Conservation (phyloP, 2,113 vertebrate species). For the Cheilinus undulatus region DNA sequence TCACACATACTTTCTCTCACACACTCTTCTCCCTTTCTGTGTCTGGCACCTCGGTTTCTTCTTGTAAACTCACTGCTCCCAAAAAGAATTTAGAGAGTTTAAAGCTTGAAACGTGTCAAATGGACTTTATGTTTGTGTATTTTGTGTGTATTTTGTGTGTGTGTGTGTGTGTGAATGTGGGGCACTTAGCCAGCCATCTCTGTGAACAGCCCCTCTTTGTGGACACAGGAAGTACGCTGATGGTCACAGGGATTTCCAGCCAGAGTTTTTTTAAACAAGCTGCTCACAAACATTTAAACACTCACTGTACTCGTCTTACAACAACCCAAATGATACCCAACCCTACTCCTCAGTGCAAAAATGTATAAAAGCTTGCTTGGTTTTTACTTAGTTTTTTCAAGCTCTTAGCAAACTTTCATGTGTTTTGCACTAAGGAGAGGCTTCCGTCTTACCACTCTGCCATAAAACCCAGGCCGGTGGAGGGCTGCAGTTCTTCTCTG, state of each 20-base stretch:
- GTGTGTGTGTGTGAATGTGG: background rate
- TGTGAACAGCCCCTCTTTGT: slow-evolving; percentile 80
- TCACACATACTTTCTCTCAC: slow-evolving; percentile 1
- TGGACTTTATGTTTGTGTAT: slow-evolving; percentile 4
- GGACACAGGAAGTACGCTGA: slow-evolving; percentile 76
- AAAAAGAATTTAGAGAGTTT: slow-evolving; percentile 13
- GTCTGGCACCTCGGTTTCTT: background rate
- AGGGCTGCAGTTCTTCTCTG: no score
- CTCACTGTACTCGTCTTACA: background rate
- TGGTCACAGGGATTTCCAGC: slow-evolving; percentile 56
- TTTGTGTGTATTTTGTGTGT: background rate
- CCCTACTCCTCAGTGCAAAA: no score
- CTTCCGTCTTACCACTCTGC: no score
- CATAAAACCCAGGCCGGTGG: no score
- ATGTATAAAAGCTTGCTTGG: no score
- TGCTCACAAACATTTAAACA: slow-evolving; percentile 5
- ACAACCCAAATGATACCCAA: no score
- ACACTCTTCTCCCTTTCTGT: background rate
- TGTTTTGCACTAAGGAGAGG: no score
- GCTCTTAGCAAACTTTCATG: no score
- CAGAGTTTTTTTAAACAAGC: slow-evolving; percentile 12
- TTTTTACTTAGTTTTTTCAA: no score
- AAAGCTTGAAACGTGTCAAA: slow-evolving; percentile 22
- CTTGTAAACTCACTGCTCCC: background rate
- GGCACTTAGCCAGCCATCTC: slow-evolving; percentile 35